Evolutionary conservation across 1,140 invertebrate species (phyloP).

Genomic region (Lepidurus couesii): DNA sequence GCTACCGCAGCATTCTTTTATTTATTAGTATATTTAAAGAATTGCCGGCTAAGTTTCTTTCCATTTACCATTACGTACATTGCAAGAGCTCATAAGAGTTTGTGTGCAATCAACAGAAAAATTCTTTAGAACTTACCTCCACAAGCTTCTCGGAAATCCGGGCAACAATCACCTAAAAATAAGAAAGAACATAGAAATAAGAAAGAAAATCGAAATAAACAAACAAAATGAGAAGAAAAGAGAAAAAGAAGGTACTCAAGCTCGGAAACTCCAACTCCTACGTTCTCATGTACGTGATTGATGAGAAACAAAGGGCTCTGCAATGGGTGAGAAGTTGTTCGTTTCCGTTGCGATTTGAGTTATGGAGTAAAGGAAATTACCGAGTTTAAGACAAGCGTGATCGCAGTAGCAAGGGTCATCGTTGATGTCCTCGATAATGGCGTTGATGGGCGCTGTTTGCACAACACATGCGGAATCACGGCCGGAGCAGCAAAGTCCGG

Average conservation of each 20-base stretch:
- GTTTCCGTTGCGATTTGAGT: too few relatives aligned
- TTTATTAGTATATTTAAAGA: neutral
- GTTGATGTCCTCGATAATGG: slow-evolving; percentile 68
- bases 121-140: slow-evolving; percentile 59
- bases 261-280: too few relatives aligned
- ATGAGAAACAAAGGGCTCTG: too few relatives aligned
- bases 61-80: neutral
- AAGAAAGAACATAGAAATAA: too few relatives aligned
- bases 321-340: too few relatives aligned
- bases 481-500: slow-evolving; percentile 51
- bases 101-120: neutral
- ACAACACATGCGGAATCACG: slow-evolving; percentile 80
- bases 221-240: too few relatives aligned
- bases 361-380: neutral
- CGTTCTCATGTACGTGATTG: too few relatives aligned
- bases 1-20: neutral
- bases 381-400: slow-evolving; percentile 73
- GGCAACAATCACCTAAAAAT: slow-evolving; percentile 65
- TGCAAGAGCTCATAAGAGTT: slow-evolving; percentile 7
- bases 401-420: slow-evolving; percentile 85
- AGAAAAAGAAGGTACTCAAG: too few relatives aligned
- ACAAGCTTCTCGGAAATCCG: slow-evolving; percentile 76
- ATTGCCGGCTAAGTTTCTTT: neutral
- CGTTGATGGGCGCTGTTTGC: slow-evolving; percentile 71
- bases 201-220: too few relatives aligned